These are phyloP conservation scores for Chlorospingus flavigularis DNA, from an alignment of 2,797 vertebrate species.

Conservation along the genomic window DNA sequence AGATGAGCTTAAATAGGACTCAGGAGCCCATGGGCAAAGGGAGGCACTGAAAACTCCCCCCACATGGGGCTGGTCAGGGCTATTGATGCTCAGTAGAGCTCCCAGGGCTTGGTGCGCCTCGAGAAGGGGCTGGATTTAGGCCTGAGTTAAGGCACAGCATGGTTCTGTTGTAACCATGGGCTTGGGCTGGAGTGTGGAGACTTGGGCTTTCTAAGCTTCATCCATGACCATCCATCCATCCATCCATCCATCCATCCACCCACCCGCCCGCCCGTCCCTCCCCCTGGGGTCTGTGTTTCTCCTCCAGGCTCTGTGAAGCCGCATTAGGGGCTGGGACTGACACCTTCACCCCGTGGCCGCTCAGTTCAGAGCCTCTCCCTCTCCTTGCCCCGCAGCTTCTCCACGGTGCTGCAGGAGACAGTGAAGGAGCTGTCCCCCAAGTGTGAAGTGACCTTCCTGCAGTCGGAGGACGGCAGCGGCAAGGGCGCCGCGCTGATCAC, in stretches of 20 bases:
- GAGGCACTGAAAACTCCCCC: neutral
- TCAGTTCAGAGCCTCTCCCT: neutral
- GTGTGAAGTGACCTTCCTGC: constrained; percentile 89
- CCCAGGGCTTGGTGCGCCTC: neutral
- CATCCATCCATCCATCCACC: too few species aligned
- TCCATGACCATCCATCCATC: neutral
- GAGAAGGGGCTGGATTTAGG: neutral
- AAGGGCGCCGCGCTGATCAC: constrained; percentile 96
- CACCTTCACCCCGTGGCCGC: accelerated
- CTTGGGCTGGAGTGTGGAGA: neutral
- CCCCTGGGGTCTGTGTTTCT: accelerated
- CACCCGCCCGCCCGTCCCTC: accelerated
- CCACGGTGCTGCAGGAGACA: constrained; percentile 86
- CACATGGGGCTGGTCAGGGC: neutral
- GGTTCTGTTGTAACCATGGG: accelerated
- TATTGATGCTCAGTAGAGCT: neutral
- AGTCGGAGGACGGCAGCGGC: constrained; percentile 94
- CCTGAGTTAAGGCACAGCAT: accelerated
- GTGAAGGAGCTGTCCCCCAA: constrained; percentile 86
- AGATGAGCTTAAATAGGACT: neutral
- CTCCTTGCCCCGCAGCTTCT: constrained; percentile 80
- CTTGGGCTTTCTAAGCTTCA: accelerated
- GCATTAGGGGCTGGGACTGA: accelerated
- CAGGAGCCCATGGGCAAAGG: neutral
- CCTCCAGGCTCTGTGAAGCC: accelerated